phyloP scores from a whole-genome alignment of 2,888 invertebrate genomes.

The Abrostola tripartita region DNA sequence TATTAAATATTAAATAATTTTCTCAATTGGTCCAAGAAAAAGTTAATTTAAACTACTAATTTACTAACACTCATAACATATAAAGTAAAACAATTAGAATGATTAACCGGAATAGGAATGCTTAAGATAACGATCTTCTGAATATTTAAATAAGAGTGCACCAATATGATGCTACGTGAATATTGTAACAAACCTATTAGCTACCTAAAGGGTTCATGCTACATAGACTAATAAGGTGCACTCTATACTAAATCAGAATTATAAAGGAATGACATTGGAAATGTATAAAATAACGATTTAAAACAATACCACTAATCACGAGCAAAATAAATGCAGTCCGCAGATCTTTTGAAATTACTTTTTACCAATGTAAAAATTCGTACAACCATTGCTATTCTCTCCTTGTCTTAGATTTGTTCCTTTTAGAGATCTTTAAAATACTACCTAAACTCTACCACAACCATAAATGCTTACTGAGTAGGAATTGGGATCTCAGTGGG shows the following conservation, averaged over 20 bases:
- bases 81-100: constrained; percentile 12
- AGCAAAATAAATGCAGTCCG: constrained; percentile 41
- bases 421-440: constrained; percentile 53
- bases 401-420: constrained; percentile 44
- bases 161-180: neutral
- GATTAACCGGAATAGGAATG: constrained; percentile 25
- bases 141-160: neutral
- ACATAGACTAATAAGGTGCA: neutral
- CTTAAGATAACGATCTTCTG: neutral
- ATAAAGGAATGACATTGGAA: constrained; percentile 44
- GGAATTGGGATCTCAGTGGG: constrained; percentile 83
- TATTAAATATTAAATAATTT: constrained; percentile 16
- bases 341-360: constrained; percentile 33
- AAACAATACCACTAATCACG: constrained; percentile 34
- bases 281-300: constrained; percentile 10
- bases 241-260: constrained; percentile 4
- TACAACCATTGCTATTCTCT: constrained; percentile 45
- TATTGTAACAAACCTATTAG: neutral
- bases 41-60: constrained; percentile 1
- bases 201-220: neutral
- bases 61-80: constrained; percentile 5
- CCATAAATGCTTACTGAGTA: constrained; percentile 61
- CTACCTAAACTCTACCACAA: constrained; percentile 51
- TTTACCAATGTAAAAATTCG: constrained; percentile 31
- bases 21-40: constrained; percentile 45